Evolutionary conservation across 1,140 invertebrate species (phyloP).

Genomic region (Bombus soroeensis): DNA sequence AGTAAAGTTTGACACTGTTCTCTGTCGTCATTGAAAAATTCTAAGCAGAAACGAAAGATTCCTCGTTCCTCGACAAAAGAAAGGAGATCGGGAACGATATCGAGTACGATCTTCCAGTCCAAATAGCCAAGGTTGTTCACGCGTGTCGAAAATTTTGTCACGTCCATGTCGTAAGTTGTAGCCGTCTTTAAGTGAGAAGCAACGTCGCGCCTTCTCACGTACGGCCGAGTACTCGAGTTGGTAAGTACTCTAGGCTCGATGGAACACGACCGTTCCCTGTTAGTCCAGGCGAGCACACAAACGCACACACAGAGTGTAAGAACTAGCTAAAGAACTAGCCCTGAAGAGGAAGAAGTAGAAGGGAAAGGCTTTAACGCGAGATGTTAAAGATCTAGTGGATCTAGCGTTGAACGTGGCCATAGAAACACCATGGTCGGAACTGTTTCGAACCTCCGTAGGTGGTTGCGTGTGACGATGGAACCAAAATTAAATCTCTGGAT

Average conservation of each 20-base stretch:
- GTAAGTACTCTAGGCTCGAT: constrained; percentile 59
- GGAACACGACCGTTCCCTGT: constrained; percentile 12
- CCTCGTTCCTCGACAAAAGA: background rate
- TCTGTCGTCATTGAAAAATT: background rate
- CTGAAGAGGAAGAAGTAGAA: background rate
- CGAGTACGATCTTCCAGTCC: background rate
- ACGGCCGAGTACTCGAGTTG: constrained; percentile 56
- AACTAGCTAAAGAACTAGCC: background rate
- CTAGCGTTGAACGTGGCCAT: no score
- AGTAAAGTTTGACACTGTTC: background rate
- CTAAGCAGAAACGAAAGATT: background rate
- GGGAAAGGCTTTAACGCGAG: background rate
- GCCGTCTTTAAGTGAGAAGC: constrained; percentile 74
- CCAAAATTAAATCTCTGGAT: no score
- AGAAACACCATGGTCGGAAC: no score
- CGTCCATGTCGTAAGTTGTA: constrained; percentile 72
- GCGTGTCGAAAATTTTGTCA: constrained; percentile 68
- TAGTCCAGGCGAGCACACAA: background rate
- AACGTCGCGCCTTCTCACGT: constrained; percentile 53
- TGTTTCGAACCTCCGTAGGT: no score
- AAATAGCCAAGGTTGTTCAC: background rate
- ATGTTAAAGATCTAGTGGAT: background rate
- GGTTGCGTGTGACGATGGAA: no score
- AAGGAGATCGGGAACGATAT: no score
- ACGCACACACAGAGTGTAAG: background rate